Conservation (phyloP, 2,113 vertebrate species). For the Actenoides lindsayi region DNA sequence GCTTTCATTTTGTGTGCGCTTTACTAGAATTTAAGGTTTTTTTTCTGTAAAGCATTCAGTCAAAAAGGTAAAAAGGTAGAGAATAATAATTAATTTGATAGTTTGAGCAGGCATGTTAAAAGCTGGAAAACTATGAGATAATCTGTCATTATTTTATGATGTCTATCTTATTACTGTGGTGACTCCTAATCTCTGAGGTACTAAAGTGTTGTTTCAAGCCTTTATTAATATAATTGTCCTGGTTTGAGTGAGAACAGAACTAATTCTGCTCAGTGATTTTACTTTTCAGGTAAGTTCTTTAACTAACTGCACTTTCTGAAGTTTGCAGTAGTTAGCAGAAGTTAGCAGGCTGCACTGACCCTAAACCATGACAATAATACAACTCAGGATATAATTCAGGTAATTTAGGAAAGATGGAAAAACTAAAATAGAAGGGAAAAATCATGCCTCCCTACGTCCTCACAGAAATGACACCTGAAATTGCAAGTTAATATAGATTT, state of each 20-base stretch:
- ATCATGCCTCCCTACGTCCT: no score
- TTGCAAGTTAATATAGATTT: background rate
- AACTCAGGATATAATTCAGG: background rate
- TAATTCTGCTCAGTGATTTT: no score
- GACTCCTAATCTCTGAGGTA: background rate
- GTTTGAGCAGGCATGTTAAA: background rate
- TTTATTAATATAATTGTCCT: background rate
- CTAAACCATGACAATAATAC: no score
- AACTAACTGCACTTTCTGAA: no score
- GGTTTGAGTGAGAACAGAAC: no score
- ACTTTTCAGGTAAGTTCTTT: no score
- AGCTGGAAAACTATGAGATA: background rate
- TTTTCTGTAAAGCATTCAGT: background rate
- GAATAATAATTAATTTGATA: background rate
- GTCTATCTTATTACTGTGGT: background rate
- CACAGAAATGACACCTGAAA: background rate
- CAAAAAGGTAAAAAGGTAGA: background rate
- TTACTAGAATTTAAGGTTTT: background rate
- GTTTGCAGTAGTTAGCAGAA: no score
- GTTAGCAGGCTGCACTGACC: no score
- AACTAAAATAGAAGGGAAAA: background rate
- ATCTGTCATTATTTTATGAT: background rate
- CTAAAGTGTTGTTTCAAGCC: background rate
- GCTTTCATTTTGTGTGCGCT: background rate
- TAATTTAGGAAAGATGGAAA: background rate